Base-by-base conservation (phyloP, 2,888 invertebrate species). In the Dendrolimus houi region DNA sequence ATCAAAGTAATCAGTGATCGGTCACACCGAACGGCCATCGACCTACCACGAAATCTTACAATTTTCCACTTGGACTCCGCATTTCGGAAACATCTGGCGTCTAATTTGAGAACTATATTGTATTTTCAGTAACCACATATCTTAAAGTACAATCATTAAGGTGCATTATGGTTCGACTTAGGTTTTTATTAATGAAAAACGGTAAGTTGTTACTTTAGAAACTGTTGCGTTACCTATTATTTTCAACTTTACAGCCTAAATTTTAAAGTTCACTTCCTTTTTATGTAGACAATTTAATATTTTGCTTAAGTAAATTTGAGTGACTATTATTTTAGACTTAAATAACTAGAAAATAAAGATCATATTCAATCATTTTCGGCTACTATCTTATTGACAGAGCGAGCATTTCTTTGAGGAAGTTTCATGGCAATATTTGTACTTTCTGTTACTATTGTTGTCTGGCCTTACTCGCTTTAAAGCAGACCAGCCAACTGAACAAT, bases 61-160 rank as follows among this genome's bases (percentile, higher is more conserved):
- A 87, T 87, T 87, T 87, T 87, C 85, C 82, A 86, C 80, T 79
- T 68, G 70, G 70, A 71, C 71, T 72, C 47, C 71, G 69, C 76
- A 79, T 84, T 85, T 85, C 77, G 75, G 81, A 85, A 85, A 84
- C 82, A 83, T 78, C 81, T 84, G 82, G 71, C 72, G 65, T 70
- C 69, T 71, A 66, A 47, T 12, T 47, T 47, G 47, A 29, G 29
- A 47, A 62, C 60, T 62, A 58, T 64, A 66, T 64, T 57, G 64
- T 66, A 65, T 29, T 29, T 29, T 29, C 29, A 29, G 65, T 64
- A 40, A 58, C 64, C 12, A 47, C 7, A 9, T 1, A 47, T 47
- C 47, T 47, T 47, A 47, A 47, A 29, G 9, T 47, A 9, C 47
- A 47, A 47, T 9, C 47, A 47, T 1, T 47, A 47, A 47, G 12